These are phyloP conservation scores for Acanthopleura granulata DNA, from an alignment of 2,888 invertebrate genomes.

Conservation along the genomic window DNA sequence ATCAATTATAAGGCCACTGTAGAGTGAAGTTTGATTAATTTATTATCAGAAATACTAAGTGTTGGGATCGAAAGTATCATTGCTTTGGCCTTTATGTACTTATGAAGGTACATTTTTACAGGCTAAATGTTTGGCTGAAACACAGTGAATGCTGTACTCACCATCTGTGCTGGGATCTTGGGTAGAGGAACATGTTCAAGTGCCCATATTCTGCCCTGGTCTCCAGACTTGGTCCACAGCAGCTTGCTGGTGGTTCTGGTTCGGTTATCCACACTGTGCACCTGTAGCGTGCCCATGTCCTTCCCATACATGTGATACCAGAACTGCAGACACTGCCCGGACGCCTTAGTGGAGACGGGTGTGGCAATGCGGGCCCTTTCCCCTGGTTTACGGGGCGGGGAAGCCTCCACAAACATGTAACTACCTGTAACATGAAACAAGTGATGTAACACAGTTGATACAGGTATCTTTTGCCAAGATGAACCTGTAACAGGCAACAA, in stretches of 20 bases:
- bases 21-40: too few species aligned
- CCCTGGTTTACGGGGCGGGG: conserved; percentile 73
- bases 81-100: too few species aligned
- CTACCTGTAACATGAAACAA: conserved; percentile 24
- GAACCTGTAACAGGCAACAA: conserved; percentile 23
- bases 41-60: too few species aligned
- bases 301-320: conserved; percentile 66
- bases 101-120: too few species aligned
- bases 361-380: conserved; percentile 72
- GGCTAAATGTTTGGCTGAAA: too few species aligned
- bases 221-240: conserved; percentile 54
- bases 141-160: neutral
- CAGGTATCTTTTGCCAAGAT: too few species aligned
- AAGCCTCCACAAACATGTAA: conserved; percentile 54
- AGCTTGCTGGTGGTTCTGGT: conserved; percentile 28
- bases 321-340: conserved; percentile 58
- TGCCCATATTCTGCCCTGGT: conserved; percentile 56
- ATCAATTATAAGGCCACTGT: too few species aligned
- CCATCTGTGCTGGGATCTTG: neutral
- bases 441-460: too few species aligned
- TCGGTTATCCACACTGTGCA: conserved; percentile 38
- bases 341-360: conserved; percentile 21
- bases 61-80: too few species aligned
- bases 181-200: conserved; percentile 6
- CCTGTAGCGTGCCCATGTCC: conserved; percentile 54